Evolutionary conservation across 2,113 vertebrate genomes (phyloP).

Genomic region (Pelobates fuscus): DNA sequence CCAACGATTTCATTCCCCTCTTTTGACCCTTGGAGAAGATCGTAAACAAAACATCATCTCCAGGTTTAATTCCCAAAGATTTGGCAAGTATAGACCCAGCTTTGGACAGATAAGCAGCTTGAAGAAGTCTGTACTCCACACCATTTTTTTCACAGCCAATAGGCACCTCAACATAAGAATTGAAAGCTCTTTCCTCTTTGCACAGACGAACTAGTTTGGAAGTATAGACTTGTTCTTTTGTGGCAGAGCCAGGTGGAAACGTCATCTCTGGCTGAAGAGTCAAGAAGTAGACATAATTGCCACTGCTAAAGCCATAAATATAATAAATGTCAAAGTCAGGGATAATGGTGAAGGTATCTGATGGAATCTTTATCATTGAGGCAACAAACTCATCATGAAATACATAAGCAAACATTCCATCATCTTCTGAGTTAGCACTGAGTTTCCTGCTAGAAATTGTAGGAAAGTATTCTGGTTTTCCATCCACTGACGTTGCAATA

Average conservation of each 20-base stretch:
- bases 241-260: conserved; percentile 84
- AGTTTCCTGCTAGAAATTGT: conserved; percentile 96
- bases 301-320: conserved; percentile 94
- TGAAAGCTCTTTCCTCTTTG: conserved; percentile 94
- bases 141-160: conserved; percentile 89
- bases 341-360: conserved; percentile 94
- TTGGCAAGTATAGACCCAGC: conserved; percentile 85
- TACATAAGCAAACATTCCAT: conserved; percentile 96
- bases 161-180: conserved; percentile 96
- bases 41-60: conserved; percentile 90
- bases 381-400: conserved; percentile 98
- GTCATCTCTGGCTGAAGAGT: conserved; percentile 97
- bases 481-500: conserved; percentile 93
- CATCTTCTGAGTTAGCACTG: conserved; percentile 92
- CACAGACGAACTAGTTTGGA: conserved; percentile 96
- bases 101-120: conserved; percentile 93
- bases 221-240: conserved; percentile 93
- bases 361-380: conserved; percentile 98
- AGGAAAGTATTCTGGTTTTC: conserved; percentile 97
- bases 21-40: conserved; percentile 98
- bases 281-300: conserved; percentile 96
- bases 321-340: conserved; percentile 98
- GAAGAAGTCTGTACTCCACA: conserved; percentile 91
- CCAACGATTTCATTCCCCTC: conserved; percentile 88
- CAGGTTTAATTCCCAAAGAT: conserved; percentile 79